phyloP scores from a whole-genome alignment of 2,888 invertebrate species.

The Watsonalla cultraria region DNA sequence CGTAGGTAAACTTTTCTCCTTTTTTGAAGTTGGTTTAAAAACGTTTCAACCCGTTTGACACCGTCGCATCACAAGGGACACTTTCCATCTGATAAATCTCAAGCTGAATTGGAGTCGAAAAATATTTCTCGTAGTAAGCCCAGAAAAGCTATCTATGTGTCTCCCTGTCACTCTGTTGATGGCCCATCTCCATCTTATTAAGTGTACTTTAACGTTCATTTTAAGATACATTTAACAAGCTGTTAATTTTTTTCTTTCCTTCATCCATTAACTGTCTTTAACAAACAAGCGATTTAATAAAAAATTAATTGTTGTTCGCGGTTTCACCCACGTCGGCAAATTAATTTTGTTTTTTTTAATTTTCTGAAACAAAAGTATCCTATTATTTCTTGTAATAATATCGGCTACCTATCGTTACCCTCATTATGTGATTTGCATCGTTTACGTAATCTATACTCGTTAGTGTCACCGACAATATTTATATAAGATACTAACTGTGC shows the following conservation, averaged over 20 bases:
- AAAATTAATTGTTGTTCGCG: not conserved
- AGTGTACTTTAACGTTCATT: not conserved
- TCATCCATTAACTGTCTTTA: not conserved
- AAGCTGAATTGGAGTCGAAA: not conserved
- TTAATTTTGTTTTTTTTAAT: too few relatives aligned
- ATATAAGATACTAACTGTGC: too few relatives aligned
- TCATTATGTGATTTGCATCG: too few relatives aligned
- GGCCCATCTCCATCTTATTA: not conserved
- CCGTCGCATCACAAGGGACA: not conserved
- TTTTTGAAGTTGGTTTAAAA: too few relatives aligned
- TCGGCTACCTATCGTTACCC: too few relatives aligned
- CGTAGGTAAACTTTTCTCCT: too few relatives aligned
- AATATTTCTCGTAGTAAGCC: not conserved
- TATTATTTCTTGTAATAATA: too few relatives aligned
- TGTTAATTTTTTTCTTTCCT: not conserved
- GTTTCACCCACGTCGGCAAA: too few relatives aligned
- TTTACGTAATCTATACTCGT: too few relatives aligned
- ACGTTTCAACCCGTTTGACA: not conserved
- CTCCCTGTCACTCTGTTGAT: not conserved
- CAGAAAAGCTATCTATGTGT: not conserved
- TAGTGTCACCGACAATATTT: too few relatives aligned
- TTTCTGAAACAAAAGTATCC: too few relatives aligned
- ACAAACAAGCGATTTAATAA: not conserved
- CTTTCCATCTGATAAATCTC: not conserved
- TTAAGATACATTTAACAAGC: not conserved